Percentiles rank a stretch among this genome's conserved stretches.
Conservation (phyloP, 2,113 vertebrate genomes). For the Speoplatyrhinus poulsoni region DNA sequence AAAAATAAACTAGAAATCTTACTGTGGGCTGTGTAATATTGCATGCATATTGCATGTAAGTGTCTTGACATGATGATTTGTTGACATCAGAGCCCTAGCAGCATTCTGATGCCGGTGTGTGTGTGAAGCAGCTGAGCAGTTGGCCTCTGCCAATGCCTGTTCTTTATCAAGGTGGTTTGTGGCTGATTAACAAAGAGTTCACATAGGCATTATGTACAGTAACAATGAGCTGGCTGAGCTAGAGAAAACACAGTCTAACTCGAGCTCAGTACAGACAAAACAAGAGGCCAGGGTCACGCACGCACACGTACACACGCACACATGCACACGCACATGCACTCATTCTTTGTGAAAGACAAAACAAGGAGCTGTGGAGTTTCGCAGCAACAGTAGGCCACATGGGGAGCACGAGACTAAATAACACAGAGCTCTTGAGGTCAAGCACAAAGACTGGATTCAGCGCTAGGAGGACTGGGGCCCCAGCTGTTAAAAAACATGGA, state of each 20-base stretch:
- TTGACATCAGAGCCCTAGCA: too few relatives aligned
- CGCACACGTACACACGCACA: not conserved
- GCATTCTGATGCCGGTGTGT: too few relatives aligned
- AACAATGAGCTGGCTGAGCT: slow-evolving; percentile 50
- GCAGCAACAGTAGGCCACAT: slow-evolving; percentile 23
- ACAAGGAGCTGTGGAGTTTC: slow-evolving; percentile 47
- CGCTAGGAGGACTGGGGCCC: slow-evolving; percentile 18
- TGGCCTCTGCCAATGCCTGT: not conserved
- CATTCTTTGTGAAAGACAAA: slow-evolving; percentile 39
- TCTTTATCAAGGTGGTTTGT: slow-evolving; percentile 11
- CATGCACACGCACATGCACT: not conserved
- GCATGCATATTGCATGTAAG: too few relatives aligned
- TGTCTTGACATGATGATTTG: too few relatives aligned
- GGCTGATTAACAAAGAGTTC: slow-evolving; percentile 28
- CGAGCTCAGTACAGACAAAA: slow-evolving; percentile 58
- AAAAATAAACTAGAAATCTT: too few relatives aligned
- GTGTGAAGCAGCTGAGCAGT: slow-evolving; percentile 7
- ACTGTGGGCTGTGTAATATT: too few relatives aligned
- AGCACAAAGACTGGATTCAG: slow-evolving; percentile 54
- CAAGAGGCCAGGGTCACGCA: slow-evolving; percentile 39
- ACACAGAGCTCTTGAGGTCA: slow-evolving; percentile 41
- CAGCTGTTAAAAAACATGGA: slow-evolving; percentile 39
- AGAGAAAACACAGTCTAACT: slow-evolving; percentile 42
- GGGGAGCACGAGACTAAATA: slow-evolving; percentile 49
- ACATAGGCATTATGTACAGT: slow-evolving; percentile 42